Conservation (phyloP, 2,888 invertebrate species). For the Tanytarsus gracilentus region DNA sequence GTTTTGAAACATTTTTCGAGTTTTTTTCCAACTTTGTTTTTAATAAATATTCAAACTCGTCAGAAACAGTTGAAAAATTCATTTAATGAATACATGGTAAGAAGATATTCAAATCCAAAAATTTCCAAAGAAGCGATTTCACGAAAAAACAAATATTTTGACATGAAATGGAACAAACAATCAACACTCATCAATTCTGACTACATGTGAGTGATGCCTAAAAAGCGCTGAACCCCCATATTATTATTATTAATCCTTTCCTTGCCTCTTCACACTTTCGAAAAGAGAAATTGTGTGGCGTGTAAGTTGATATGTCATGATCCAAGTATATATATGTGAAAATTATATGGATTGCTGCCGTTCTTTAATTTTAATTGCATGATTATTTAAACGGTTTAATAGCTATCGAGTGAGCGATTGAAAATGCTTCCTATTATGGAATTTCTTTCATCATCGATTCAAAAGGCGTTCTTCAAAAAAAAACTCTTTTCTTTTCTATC, state of each 20-base stretch:
- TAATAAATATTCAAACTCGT: no score
- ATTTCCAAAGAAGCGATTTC: no score
- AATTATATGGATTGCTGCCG: not conserved
- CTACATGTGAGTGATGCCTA: no score
- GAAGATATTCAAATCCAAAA: no score
- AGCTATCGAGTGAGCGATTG: conserved; percentile 27
- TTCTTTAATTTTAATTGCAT: conserved; percentile 27
- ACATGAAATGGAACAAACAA: conserved; percentile 28
- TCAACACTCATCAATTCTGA: conserved; percentile 19
- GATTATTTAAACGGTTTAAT: conserved; percentile 28
- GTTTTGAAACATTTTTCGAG: no score
- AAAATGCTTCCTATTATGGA: conserved; percentile 13
- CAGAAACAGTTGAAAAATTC: no score
- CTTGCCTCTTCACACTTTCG: not conserved
- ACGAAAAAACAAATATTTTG: conserved; percentile 24
- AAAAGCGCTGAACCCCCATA: conserved; percentile 7
- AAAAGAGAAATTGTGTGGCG: not conserved
- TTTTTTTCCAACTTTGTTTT: no score
- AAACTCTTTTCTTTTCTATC: not conserved
- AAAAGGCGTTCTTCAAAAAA: not conserved
- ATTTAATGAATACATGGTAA: no score
- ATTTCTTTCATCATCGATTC: not conserved
- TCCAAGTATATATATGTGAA: conserved; percentile 7
- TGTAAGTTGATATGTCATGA: conserved; percentile 27
- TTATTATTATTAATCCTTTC: conserved; percentile 27